phyloP scores from a whole-genome alignment of 2,113 vertebrate genomes.

The Symphodus melops region DNA sequence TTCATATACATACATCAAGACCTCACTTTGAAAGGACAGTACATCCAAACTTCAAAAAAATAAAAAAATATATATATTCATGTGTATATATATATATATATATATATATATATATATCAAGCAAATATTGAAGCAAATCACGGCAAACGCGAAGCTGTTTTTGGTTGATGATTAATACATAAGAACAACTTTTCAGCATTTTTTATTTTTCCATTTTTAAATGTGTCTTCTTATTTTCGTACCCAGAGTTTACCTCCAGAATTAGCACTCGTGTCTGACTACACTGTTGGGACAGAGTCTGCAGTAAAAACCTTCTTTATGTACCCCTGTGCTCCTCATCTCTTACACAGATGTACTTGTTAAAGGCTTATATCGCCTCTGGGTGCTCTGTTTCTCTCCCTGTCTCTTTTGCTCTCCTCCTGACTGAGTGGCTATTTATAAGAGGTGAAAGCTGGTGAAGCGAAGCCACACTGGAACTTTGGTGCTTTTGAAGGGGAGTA shows the following conservation, averaged over 20 bases:
- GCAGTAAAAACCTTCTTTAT: neutral
- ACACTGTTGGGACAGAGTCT: neutral
- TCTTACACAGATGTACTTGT: constrained; percentile 31
- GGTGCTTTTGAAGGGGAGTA: constrained; percentile 35
- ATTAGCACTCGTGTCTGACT: no score
- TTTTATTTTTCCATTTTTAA: no score
- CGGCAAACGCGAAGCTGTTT: neutral
- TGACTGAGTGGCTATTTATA: constrained; percentile 64
- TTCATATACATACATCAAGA: no score
- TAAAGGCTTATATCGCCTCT: constrained; percentile 39
- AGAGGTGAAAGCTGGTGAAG: constrained; percentile 58
- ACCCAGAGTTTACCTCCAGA: neutral
- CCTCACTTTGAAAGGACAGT: no score
- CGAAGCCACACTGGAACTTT: constrained; percentile 49
- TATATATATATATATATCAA: no score
- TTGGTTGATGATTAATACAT: neutral
- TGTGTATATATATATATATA: no score
- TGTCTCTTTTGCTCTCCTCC: constrained; percentile 49
- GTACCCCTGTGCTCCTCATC: neutral
- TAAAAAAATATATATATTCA: no score
- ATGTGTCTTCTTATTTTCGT: no score
- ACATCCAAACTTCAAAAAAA: no score
- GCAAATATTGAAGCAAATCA: no score
- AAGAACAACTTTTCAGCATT: neutral
- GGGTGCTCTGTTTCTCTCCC: constrained; percentile 35